A percentile compares a stretch with the other conserved stretches of the same genome.
Conservation (phyloP, 2,113 vertebrate species). For the Cervus canadensis region DNA sequence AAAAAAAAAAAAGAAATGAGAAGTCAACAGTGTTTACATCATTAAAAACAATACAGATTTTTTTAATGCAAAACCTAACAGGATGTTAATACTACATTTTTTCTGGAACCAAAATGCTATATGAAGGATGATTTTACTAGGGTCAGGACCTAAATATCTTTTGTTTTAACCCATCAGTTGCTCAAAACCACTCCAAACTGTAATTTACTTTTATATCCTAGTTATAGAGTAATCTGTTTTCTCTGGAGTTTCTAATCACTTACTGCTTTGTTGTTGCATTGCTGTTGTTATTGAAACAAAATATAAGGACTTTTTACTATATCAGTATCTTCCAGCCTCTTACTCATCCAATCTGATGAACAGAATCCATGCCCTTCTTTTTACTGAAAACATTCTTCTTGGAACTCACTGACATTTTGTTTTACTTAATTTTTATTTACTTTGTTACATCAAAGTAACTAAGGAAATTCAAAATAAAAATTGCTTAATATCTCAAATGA, state of each 20-base stretch:
- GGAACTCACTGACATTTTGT: not conserved
- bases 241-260: not conserved
- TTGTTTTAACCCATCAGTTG: not conserved
- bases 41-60: not conserved
- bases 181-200: not conserved
- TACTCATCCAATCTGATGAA: not conserved
- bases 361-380: not conserved
- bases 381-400: not conserved
- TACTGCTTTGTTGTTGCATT: not conserved
- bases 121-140: not conserved
- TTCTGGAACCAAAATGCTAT: not conserved
- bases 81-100: not conserved
- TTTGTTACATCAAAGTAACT: constrained; percentile 39
- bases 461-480: constrained; percentile 33
- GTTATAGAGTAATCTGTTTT: not conserved
- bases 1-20: not conserved
- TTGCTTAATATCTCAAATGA: not conserved
- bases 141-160: not conserved
- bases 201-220: not conserved
- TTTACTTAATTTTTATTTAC: constrained; percentile 9
- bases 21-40: not conserved
- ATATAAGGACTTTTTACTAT: not conserved
- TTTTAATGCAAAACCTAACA: not conserved
- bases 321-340: not conserved
- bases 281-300: not conserved